These are phyloP conservation scores for Elaeidobius kamerunicus DNA, from an alignment of 2,888 invertebrate species.

Conservation along the genomic window DNA sequence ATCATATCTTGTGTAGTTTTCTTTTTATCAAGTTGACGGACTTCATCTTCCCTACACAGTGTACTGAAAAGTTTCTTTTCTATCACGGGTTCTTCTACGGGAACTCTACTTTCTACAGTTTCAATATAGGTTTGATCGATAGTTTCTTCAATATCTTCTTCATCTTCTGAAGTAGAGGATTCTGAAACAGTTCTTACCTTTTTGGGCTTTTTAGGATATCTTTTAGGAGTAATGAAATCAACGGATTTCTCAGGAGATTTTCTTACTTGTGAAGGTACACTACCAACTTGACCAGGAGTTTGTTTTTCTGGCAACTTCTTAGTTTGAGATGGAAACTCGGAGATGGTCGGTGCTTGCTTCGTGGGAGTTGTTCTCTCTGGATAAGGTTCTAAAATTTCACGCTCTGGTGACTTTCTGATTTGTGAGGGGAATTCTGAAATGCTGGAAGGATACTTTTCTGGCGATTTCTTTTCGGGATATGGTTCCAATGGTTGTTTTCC, in stretches of 20 bases:
- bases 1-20: constrained; percentile 32
- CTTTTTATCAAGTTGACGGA: constrained; percentile 34
- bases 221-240: no score
- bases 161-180: constrained; percentile 25
- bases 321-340: constrained; percentile 37
- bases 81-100: constrained; percentile 44
- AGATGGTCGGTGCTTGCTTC: constrained; percentile 23
- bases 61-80: constrained; percentile 42
- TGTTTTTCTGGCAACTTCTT: constrained; percentile 37
- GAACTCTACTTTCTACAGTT: constrained; percentile 36
- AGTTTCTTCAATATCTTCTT: constrained; percentile 18
- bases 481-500: constrained; percentile 27
- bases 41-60: constrained; percentile 42
- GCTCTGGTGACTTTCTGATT: constrained; percentile 31
- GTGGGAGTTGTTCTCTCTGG: constrained; percentile 27
- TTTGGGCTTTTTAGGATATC: constrained; percentile 19
- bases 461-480: constrained; percentile 22
- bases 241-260: constrained; percentile 31
- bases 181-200: constrained; percentile 24
- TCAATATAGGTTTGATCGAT: constrained; percentile 12
- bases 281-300: constrained; percentile 31
- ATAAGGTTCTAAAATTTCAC: constrained; percentile 33
- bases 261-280: constrained; percentile 36
- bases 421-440: constrained; percentile 35
- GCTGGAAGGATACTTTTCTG: no score